These are phyloP conservation scores for Leucophora obtusa DNA, from an alignment of 2,888 invertebrate species.

Conservation along the genomic window DNA sequence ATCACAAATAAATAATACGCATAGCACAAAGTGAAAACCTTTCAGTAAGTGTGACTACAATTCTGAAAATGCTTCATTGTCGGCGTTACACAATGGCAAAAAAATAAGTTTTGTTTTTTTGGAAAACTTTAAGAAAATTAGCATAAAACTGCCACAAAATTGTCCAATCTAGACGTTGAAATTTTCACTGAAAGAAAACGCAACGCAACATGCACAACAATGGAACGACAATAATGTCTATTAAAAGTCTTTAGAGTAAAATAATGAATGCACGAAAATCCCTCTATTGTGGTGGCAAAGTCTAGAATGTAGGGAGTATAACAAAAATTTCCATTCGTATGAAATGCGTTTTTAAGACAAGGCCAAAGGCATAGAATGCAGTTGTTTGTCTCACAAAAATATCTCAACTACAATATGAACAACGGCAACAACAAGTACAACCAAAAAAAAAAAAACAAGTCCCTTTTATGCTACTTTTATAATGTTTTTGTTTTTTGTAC, in stretches of 20 bases:
- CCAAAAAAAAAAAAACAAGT: background rate
- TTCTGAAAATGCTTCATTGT: constrained; percentile 1
- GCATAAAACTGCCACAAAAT: constrained; percentile 51
- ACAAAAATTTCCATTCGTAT: constrained; percentile 14
- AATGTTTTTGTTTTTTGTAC: background rate
- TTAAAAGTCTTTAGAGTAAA: constrained; percentile 44
- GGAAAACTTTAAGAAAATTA: constrained; percentile 27
- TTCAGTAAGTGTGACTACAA: background rate
- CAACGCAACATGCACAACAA: constrained; percentile 27
- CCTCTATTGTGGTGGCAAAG: constrained; percentile 18
- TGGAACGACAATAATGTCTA: constrained; percentile 34
- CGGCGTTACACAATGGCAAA: background rate
- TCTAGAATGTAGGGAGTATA: background rate
- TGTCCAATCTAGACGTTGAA: constrained; percentile 48
- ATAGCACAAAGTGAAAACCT: background rate
- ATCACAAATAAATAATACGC: background rate
- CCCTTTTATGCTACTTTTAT: constrained; percentile 32
- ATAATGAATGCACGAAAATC: constrained; percentile 47
- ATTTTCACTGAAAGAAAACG: constrained; percentile 34
- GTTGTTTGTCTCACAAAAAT: background rate
- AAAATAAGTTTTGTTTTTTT: background rate
- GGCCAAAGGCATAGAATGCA: constrained; percentile 49
- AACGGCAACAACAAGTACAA: background rate
- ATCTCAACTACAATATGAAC: constrained; percentile 27
- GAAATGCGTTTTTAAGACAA: constrained; percentile 52